These are phyloP conservation scores for Leuciscus waleckii DNA, from an alignment of 2,797 vertebrate genomes.

Conservation along the genomic window DNA sequence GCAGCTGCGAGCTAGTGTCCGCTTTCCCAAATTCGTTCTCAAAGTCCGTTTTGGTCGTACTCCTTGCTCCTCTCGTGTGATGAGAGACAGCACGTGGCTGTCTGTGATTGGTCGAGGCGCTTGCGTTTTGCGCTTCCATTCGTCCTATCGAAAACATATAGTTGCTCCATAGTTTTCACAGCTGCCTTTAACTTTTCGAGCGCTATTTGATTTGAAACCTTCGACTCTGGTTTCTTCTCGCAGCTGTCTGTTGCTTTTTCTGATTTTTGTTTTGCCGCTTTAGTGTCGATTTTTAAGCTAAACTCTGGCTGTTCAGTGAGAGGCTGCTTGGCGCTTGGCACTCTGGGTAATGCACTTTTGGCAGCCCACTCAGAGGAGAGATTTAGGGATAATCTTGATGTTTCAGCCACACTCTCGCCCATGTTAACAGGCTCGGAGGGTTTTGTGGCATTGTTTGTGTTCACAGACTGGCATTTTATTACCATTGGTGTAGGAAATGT, in stretches of 20 bases:
- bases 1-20: slow-evolving; percentile 65
- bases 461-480: slow-evolving; percentile 91
- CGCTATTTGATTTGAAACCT: slow-evolving; percentile 83
- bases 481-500: slow-evolving; percentile 84
- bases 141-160: slow-evolving; percentile 91
- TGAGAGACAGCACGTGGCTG: slow-evolving; percentile 90
- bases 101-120: slow-evolving; percentile 81
- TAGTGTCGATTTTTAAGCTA: slow-evolving; percentile 77
- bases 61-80: slow-evolving; percentile 81
- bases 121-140: slow-evolving; percentile 93
- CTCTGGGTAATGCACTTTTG: slow-evolving; percentile 76
- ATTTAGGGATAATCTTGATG: slow-evolving; percentile 65
- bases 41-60: slow-evolving; percentile 31
- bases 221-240: slow-evolving; percentile 76
- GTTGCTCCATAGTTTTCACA: slow-evolving; percentile 95
- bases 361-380: slow-evolving; percentile 72
- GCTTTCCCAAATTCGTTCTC: slow-evolving; percentile 60
- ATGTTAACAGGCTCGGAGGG: slow-evolving; percentile 39
- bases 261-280: slow-evolving; percentile 78
- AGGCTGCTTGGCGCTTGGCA: slow-evolving; percentile 78
- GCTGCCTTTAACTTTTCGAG: slow-evolving; percentile 95
- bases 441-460: slow-evolving; percentile 73
- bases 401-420: slow-evolving; percentile 50
- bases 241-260: slow-evolving; percentile 71
- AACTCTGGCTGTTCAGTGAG: slow-evolving; percentile 78